These are phyloP conservation scores for Champsocephalus gunnari DNA, from an alignment of 2,797 vertebrate genomes.

Conservation along the genomic window DNA sequence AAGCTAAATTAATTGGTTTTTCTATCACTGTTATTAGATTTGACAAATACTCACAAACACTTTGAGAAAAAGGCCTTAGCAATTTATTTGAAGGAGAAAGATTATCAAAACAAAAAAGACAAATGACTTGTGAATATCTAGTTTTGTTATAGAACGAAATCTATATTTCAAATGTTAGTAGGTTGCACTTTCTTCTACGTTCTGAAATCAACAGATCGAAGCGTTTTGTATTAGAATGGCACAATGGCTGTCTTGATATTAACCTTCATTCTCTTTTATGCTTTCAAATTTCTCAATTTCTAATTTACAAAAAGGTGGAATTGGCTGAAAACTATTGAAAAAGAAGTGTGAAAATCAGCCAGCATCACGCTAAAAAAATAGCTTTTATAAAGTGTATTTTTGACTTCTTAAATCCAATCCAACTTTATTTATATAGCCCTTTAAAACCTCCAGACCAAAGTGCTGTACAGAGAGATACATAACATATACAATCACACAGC, in stretches of 20 bases:
- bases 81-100: background rate
- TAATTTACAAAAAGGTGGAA: background rate
- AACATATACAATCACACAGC: no score
- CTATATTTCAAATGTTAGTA: conserved; percentile 4
- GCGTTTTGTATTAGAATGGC: background rate
- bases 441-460: no score
- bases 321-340: background rate
- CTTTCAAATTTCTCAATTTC: background rate
- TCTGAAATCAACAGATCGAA: background rate
- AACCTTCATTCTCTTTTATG: no score
- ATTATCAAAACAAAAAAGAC: no score
- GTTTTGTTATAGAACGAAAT: background rate
- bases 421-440: no score
- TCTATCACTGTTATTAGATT: background rate
- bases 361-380: no score
- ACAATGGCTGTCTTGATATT: background rate
- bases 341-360: background rate
- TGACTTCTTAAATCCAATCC: no score
- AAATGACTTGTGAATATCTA: background rate
- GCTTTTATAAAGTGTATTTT: no score
- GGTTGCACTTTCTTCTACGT: background rate
- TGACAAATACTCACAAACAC: background rate
- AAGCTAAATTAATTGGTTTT: background rate
- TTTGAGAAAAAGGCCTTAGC: no score
- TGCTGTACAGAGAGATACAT: no score